A percentile compares a stretch with the other conserved stretches of the same genome.
Conservation (phyloP, 1,140 invertebrate species). For the Ceratina australensis region DNA sequence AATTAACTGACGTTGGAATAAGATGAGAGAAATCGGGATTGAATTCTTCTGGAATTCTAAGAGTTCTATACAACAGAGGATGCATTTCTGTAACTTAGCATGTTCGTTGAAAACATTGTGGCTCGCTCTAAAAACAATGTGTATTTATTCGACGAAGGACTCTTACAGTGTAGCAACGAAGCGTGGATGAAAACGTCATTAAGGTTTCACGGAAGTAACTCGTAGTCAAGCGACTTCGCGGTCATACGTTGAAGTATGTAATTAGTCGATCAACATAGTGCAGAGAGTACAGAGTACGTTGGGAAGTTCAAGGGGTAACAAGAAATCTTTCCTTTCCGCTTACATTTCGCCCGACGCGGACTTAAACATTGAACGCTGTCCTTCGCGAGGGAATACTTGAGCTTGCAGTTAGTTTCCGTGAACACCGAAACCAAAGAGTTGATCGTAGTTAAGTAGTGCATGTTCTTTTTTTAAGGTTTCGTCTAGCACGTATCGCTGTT, state of each 20-base stretch:
- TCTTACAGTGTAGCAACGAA: neutral
- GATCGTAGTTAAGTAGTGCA: neutral
- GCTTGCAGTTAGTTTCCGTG: neutral
- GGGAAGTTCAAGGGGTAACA: slow-evolving; percentile 26
- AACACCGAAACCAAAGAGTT: neutral
- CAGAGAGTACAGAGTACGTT: slow-evolving; percentile 3
- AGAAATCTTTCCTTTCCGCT: neutral
- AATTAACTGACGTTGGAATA: too few species aligned
- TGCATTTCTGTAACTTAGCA: neutral
- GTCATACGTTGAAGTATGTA: slow-evolving; percentile 11
- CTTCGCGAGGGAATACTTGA: neutral
- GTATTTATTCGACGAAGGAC: neutral
- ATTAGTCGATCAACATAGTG: slow-evolving; percentile 18
- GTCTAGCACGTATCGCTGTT: neutral
- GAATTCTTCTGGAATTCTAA: too few species aligned
- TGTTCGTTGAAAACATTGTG: neutral
- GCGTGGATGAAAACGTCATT: neutral
- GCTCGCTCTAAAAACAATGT: neutral
- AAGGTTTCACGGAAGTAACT: neutral
- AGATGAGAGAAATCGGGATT: too few species aligned
- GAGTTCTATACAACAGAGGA: neutral
- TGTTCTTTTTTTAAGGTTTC: neutral
- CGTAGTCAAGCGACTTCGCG: neutral
- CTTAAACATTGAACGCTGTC: too few species aligned
- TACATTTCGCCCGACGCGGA: neutral